phyloP scores from a whole-genome alignment of 2,113 vertebrate species.

The Tychaedon coryphoeus region DNA sequence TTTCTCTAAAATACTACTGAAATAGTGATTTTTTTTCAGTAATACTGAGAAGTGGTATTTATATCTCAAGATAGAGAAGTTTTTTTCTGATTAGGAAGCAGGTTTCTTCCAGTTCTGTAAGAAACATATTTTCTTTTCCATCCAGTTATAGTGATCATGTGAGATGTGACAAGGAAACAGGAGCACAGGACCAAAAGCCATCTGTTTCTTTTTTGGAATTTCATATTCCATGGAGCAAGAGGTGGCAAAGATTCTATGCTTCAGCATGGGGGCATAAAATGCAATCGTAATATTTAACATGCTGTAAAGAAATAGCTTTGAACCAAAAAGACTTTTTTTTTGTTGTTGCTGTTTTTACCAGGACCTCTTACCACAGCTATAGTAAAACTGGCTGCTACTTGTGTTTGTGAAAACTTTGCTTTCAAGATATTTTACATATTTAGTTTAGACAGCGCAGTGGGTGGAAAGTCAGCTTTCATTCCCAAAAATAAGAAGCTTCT shows the following conservation, averaged over 20 bases:
- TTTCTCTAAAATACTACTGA: background rate
- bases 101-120: constrained; percentile 36
- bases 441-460: background rate
- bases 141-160: constrained; percentile 31
- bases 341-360: background rate
- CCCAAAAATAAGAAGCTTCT: background rate
- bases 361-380: background rate
- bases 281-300: background rate
- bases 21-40: background rate
- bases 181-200: constrained; percentile 57
- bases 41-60: background rate
- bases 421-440: background rate
- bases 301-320: background rate
- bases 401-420: constrained; percentile 1
- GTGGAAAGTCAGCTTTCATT: background rate
- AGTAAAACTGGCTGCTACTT: constrained; percentile 12
- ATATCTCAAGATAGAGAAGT: background rate
- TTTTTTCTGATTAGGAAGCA: constrained; percentile 21
- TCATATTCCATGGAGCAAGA: background rate
- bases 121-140: constrained; percentile 43
- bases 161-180: constrained; percentile 55
- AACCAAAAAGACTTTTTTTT: background rate
- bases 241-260: constrained; percentile 18
- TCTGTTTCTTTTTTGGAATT: constrained; percentile 48
- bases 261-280: background rate